Percentiles rank a stretch among this genome's conserved stretches.
Conservation (phyloP, 1,140 invertebrate species). For the Oedothorax gibbosus region DNA sequence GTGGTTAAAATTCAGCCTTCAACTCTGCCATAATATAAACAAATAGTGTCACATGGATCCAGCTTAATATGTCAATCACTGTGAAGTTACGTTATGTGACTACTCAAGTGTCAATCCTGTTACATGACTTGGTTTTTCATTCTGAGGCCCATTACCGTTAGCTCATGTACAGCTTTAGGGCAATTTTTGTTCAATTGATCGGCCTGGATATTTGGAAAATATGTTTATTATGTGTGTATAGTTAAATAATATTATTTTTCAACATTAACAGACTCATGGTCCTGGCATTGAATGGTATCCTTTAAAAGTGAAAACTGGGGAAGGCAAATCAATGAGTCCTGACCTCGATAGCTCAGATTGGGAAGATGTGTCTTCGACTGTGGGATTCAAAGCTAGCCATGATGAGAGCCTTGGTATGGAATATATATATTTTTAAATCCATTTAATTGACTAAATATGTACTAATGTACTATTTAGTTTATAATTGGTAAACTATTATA, state of each 20-base stretch:
- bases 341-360: conserved; percentile 46
- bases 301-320: conserved; percentile 23
- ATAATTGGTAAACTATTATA: not conserved
- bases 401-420: conserved; percentile 34
- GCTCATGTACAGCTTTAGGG: too few relatives aligned
- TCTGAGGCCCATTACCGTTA: too few relatives aligned
- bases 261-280: conserved; percentile 26
- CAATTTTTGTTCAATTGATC: not conserved
- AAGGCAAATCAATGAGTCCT: conserved; percentile 25
- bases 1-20: too few relatives aligned
- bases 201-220: not conserved
- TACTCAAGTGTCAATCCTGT: too few relatives aligned
- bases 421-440: not conserved
- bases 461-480: not conserved
- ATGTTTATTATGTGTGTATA: not conserved
- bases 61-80: too few relatives aligned
- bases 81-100: too few relatives aligned
- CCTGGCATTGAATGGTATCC: conserved; percentile 50
- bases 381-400: conserved; percentile 47
- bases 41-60: too few relatives aligned
- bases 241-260: not conserved
- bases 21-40: too few relatives aligned
- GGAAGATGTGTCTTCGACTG: conserved; percentile 49
- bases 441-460: not conserved
- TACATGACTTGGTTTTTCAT: too few relatives aligned